Evolutionary conservation across 2,888 invertebrate species (phyloP), one percentile per base, ranked within the genome.

Genomic region (Microctonus hyperodae): DNA sequence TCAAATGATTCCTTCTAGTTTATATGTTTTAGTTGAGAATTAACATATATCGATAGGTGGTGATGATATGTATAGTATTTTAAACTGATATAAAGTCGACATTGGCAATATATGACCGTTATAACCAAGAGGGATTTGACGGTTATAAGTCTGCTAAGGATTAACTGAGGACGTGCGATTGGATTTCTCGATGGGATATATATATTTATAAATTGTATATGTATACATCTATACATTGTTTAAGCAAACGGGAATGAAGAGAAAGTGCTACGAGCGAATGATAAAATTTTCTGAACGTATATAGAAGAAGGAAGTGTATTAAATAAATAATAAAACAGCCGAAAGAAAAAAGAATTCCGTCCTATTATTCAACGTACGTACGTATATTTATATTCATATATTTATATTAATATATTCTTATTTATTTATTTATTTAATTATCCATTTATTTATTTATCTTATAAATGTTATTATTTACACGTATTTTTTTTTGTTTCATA

Each of bases 261-360:
- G 56, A 31, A 56, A 33, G 31, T 33, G 33, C 31, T 23, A 22
- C 20, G 16, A n/a, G 56, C 33, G 22, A 28, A 22, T 20, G 33
- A 33, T 56, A 33, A 56, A 56, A 33, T 56, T 56, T 31, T 16
- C 22, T 33, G 16, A 33, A 56, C 16, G 33, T 33, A 56, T 20
- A 16, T 9, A 56, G 31, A 56, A 56, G 16, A 33, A 53, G 53
- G 28, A 53, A 53, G 53, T 44, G 22, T 25, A 44, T 37, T 28
- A 28, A 28, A 28, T 28, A 51, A 31, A 35, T 23, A 28, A 48
- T 61, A 33, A 33, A 48, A 51, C 35, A n/a, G 22, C n/a, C 20
- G n/a, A 4, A 23, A 16, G 16, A 20, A 51, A 51, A 48, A 50
- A 48, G 51, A 61, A 31, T n/a, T n/a, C n/a, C n/a, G n/a, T n/a